A percentile compares a stretch with the other conserved stretches of the same genome.
Evolutionary conservation across 1,140 invertebrate species (phyloP).

Genomic region (Zaprionus vittiger): DNA sequence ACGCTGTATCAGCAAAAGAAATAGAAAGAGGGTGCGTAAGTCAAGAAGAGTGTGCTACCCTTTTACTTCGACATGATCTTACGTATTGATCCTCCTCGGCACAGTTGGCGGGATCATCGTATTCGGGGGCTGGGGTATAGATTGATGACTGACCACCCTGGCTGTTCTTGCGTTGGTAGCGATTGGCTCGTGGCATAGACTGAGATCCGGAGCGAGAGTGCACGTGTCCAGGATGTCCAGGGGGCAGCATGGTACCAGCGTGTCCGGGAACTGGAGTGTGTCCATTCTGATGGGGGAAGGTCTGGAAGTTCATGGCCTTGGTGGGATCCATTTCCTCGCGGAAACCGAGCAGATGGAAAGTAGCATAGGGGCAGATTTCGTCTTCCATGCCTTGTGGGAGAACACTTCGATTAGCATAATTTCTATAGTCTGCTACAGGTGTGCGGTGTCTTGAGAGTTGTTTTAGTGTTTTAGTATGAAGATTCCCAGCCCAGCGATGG

Average conservation of each 20-base stretch:
- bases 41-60: too few species aligned
- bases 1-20: too few species aligned
- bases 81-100: slow-evolving; percentile 94
- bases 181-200: slow-evolving; percentile 92
- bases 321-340: slow-evolving; percentile 97
- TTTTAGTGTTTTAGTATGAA: slow-evolving; percentile 76
- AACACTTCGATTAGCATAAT: slow-evolving; percentile 34
- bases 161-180: slow-evolving; percentile 88
- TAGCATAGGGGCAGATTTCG: slow-evolving; percentile 97
- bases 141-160: slow-evolving; percentile 89
- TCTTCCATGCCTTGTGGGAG: slow-evolving; percentile 92
- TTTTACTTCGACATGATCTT: slow-evolving; percentile 46
- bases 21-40: too few species aligned
- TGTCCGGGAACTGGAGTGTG: slow-evolving; percentile 86
- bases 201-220: slow-evolving; percentile 94
- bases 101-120: slow-evolving; percentile 95
- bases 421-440: not conserved
- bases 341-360: slow-evolving; percentile 96
- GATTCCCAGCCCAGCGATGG: slow-evolving; percentile 13
- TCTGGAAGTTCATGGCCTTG: slow-evolving; percentile 94
- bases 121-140: slow-evolving; percentile 91
- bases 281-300: slow-evolving; percentile 93
- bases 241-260: slow-evolving; percentile 91
- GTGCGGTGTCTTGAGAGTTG: slow-evolving; percentile 33
- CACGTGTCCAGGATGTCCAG: slow-evolving; percentile 88